phyloP scores from a whole-genome alignment of 2,113 vertebrate genomes.

The Chrysochloris asiatica region DNA sequence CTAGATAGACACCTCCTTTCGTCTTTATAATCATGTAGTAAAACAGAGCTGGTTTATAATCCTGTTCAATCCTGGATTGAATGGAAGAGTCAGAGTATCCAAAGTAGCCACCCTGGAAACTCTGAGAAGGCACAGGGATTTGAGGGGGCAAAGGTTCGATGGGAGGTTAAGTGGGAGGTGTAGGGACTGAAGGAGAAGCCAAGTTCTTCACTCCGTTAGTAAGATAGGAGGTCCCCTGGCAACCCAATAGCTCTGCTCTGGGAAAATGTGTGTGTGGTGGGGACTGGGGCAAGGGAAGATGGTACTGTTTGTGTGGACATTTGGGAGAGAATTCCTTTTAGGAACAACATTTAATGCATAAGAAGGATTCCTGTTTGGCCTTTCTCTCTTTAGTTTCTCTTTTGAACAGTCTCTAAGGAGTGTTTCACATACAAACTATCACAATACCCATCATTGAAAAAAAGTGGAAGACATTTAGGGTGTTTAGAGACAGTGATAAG shows the following conservation, averaged over 20 bases:
- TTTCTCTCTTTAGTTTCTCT: too few relatives aligned
- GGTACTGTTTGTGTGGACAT: too few relatives aligned
- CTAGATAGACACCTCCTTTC: neutral
- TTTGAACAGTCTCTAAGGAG: neutral
- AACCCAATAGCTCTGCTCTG: neutral
- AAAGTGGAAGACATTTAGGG: neutral
- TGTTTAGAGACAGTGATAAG: neutral
- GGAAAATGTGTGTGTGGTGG: neutral
- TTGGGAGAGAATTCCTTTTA: neutral
- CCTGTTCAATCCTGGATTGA: neutral
- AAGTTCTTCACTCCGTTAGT: neutral
- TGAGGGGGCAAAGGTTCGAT: neutral
- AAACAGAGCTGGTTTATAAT: neutral
- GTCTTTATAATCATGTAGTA: neutral
- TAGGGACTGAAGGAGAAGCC: neutral
- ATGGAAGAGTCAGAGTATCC: conserved; percentile 4
- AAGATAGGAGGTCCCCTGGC: neutral
- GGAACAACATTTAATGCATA: neutral
- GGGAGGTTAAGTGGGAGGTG: neutral
- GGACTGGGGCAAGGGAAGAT: too few relatives aligned
- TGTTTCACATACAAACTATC: neutral
- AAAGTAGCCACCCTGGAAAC: neutral
- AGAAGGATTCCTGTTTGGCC: neutral
- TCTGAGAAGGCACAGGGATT: neutral
- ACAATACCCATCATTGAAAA: neutral